A percentile compares a stretch with the other conserved stretches of the same genome.
phyloP scores from a whole-genome alignment of 1,140 invertebrate genomes.

The Antheraea mylitta region DNA sequence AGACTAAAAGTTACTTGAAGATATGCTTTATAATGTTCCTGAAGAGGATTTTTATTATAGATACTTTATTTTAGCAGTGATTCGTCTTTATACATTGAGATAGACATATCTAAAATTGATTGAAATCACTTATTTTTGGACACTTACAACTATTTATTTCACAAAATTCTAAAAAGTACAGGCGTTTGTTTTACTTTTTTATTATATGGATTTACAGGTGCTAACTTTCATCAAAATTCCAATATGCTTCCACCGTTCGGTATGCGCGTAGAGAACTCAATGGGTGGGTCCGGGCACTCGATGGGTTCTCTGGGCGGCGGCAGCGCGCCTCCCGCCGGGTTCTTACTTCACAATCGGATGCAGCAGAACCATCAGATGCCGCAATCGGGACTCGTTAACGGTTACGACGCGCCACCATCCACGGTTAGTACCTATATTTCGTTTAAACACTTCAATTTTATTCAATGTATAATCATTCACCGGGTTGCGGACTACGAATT shows the following conservation, averaged over 20 bases:
- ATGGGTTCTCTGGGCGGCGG: constrained; percentile 24
- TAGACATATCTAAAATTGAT: too few species aligned
- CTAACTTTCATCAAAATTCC: constrained; percentile 71
- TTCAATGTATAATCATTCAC: neutral
- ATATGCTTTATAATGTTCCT: too few species aligned
- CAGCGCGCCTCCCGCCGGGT: constrained; percentile 18
- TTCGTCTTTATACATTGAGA: too few species aligned
- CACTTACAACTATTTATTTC: too few species aligned
- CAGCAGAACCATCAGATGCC: constrained; percentile 47
- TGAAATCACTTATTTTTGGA: too few species aligned
- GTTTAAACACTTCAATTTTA: too few species aligned
- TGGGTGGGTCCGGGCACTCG: constrained; percentile 32
- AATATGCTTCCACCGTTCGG: constrained; percentile 75
- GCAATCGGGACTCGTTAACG: constrained; percentile 53
- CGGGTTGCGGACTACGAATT: too few species aligned
- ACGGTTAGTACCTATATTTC: constrained; percentile 3
- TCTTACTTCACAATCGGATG: constrained; percentile 52
- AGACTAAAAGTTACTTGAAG: too few species aligned
- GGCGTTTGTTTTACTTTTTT: too few species aligned
- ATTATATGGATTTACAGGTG: constrained; percentile 44
- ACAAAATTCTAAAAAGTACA: too few species aligned
- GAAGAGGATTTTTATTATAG: too few species aligned
- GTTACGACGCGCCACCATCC: constrained; percentile 51
- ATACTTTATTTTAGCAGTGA: too few species aligned
- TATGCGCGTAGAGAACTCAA: constrained; percentile 69